Base-by-base conservation (phyloP, 2,113 vertebrate genomes). In the Alethe diademata region DNA sequence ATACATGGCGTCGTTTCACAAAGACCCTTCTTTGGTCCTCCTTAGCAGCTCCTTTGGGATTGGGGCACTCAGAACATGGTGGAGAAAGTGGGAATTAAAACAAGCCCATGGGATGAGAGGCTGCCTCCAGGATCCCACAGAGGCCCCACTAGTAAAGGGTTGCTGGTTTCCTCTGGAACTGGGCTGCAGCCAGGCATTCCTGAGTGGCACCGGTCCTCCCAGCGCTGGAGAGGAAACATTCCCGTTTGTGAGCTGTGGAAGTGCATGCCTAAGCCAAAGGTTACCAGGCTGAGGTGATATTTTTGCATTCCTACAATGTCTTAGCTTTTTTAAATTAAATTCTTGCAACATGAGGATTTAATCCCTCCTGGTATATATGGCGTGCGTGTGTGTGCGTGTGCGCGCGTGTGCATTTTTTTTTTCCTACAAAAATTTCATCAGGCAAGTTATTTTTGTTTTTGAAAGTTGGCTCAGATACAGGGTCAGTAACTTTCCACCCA, bases 331-430 rank as follows among this genome's bases (percentile, higher is more conserved):
- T 20, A 95, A 96, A 96, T 97, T 96, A 96, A 97, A 97, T 97
- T 95, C 95, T 96, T 97, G 95, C 91, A 94, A 95, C 96, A 96
- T 96, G 96, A 97, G 95, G 94, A 96, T 96, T 97, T 96, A 96
- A 93, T 97, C 93, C 92, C 75, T 96, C 76, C 92, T 83, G 73
- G 78, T 96, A 17, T 95, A 89, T 76, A 92, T 8, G 7, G 82
- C 1, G 58, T 22, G 83, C 8, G 57, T 36, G 50, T 43, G 22
- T 53, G 48, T 8, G 50, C 12, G 5, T 28, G 20, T 12, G 8
- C 4, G 28, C 26, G 2, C 5, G 11, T 7, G 14, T n/a, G 22
- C 19, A 1, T 25, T 54, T 72, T 56, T 71, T 71, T 76, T 73
- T 57, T 3, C 22, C 90, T 78, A 78, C 93, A 94, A 88, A 94